Evolutionary conservation across 2,888 invertebrate genomes (phyloP), one percentile per base, ranked within the genome.

Genomic region (Hyposoter didymator): DNA sequence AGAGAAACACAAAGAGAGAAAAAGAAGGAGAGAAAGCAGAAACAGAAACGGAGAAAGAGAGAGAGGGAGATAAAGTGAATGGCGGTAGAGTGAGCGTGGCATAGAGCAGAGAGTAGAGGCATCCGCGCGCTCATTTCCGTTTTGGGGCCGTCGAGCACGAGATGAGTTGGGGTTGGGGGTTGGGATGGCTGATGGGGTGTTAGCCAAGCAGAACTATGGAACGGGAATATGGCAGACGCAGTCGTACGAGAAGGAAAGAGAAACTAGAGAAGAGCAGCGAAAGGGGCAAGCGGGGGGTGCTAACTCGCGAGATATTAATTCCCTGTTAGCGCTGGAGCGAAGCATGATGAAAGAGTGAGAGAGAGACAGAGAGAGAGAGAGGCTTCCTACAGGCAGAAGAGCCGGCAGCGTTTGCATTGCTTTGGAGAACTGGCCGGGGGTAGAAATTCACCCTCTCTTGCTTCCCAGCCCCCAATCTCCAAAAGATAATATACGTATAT

Each of bases 221-320:
- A 72, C 35, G 55, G 49, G 43, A 59, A 87, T 87, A 88, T 89
- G 90, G 89, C 88, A 85, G 90, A 88, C 88, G 87, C 89, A 59
- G 81, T 49, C 43, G 43, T 43, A 69, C 45, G 76, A 52, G 76
- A 66, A 70, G 62, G 72, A 75, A 72, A 59, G 64, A 67, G 83
- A 73, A 84, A 82, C 78, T 67, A 64, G 73, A 43, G 67, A 67
- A 47, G 81, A 82, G 84, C 32, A 73, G 79, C 86, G 83, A 55
- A 75, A n/a, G n/a, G 80, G 75, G 69, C 82, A 78, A 89, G 89
- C n/a, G 85, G 91, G 83, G 88, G 87, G 86, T 84, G 90, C 92
- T 93, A 94, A 94, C 93, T 93, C 94, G 94, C 94, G 94, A 93
- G 93, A 94, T 94, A 94, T 94, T 94, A 94, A 94, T 94, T 94